These are phyloP conservation scores for Myripristis jacobus DNA, from an alignment of 2,797 vertebrate genomes.

Conservation along the genomic window DNA sequence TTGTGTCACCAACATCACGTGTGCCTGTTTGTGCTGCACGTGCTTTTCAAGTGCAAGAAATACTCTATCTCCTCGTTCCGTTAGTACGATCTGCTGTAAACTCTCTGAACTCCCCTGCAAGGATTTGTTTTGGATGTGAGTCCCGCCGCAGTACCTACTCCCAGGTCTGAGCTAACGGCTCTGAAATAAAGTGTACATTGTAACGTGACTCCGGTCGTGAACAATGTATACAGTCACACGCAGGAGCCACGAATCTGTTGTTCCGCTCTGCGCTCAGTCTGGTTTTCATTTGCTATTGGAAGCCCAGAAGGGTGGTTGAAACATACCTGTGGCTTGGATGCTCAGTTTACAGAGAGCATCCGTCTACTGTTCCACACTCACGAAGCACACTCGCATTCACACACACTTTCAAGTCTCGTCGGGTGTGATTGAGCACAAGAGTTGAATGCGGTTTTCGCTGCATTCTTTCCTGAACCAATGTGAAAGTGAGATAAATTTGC, in stretches of 20 bases:
- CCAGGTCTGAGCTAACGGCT: conserved; percentile 51
- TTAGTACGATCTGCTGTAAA: conserved; percentile 51
- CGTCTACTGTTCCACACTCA: conserved; percentile 54
- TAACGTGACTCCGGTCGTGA: conserved; percentile 63
- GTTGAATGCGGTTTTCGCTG: conserved; percentile 31
- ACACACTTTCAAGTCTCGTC: conserved; percentile 13
- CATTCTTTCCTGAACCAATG: conserved; percentile 25
- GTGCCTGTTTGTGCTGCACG: conserved; percentile 80
- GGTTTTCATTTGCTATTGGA: conserved; percentile 78
- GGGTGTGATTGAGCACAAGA: conserved; percentile 39
- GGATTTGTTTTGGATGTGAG: conserved; percentile 61
- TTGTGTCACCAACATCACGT: conserved; percentile 76
- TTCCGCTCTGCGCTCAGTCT: conserved; percentile 65
- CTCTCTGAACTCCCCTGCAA: conserved; percentile 57
- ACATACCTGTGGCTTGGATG: conserved; percentile 81
- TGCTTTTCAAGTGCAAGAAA: conserved; percentile 69
- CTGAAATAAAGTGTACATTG: conserved; percentile 21
- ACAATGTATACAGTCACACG: conserved; percentile 52
- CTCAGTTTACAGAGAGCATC: conserved; percentile 60
- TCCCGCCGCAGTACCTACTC: conserved; percentile 57
- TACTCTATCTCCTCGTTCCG: conserved; percentile 44
- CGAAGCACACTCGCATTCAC: conserved; percentile 17
- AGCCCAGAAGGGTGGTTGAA: conserved; percentile 66
- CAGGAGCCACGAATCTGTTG: conserved; percentile 70
- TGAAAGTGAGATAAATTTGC: conserved; percentile 10